Conservation (phyloP, 92 coral and sea anemone species). For the Hydrozoanthus gracilis region DNA sequence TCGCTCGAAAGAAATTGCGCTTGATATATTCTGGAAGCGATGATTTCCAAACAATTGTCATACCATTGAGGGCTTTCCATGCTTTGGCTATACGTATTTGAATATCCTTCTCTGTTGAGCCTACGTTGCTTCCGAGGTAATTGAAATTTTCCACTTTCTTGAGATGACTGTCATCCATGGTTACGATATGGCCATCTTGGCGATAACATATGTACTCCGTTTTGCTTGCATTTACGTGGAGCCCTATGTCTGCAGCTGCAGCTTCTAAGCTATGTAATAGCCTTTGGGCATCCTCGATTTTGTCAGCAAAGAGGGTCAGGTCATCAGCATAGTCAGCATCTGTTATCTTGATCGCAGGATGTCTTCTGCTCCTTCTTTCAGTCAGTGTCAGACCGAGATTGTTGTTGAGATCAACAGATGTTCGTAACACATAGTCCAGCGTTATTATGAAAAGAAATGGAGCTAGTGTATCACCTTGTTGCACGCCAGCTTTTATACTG, state of each 20-base stretch:
- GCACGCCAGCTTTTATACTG: constrained; percentile 32
- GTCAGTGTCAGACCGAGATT: constrained; percentile 27
- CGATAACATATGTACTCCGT: constrained; percentile 43
- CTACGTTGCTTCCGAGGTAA: constrained; percentile 48
- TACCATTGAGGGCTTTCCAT: constrained; percentile 43
- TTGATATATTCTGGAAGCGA: constrained; percentile 26
- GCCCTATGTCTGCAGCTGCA: constrained; percentile 37
- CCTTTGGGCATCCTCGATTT: constrained; percentile 8
- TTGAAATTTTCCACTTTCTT: not conserved
- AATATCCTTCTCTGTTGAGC: constrained; percentile 53
- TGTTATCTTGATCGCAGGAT: constrained; percentile 47
- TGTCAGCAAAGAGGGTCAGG: constrained; percentile 43
- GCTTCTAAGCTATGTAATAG: constrained; percentile 26
- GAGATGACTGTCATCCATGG: not conserved
- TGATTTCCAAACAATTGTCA: constrained; percentile 39
- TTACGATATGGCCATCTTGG: not conserved
- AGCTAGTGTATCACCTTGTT: constrained; percentile 45
- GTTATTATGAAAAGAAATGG: constrained; percentile 48
- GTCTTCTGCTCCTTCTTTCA: constrained; percentile 26
- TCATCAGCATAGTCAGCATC: constrained; percentile 67
- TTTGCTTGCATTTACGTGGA: constrained; percentile 35
- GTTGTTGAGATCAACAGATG: constrained; percentile 1
- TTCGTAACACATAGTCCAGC: constrained; percentile 54
- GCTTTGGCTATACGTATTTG: constrained; percentile 35
- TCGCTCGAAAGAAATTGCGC: constrained; percentile 21